Evolutionary conservation across 1,140 invertebrate species (phyloP).

Genomic region (Laupala kohalensis): DNA sequence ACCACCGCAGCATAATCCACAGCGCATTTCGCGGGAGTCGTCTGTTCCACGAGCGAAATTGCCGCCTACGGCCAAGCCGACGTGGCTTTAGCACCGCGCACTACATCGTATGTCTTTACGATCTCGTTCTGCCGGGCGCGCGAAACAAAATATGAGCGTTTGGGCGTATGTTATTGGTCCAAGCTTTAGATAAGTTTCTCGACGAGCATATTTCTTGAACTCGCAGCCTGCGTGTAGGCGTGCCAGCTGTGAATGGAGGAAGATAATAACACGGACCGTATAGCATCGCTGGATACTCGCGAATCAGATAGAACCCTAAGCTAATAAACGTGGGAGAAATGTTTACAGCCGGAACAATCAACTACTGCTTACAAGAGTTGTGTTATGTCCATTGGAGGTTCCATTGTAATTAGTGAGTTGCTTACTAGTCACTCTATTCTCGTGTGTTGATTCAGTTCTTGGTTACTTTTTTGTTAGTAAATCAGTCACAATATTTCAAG

Average conservation of each 20-base stretch:
- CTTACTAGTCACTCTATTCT: not conserved
- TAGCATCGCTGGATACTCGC: not conserved
- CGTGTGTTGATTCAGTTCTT: no score
- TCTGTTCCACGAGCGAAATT: no score
- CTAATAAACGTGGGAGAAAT: not conserved
- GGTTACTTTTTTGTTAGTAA: no score
- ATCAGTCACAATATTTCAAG: no score
- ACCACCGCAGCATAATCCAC: no score
- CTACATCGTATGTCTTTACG: not conserved
- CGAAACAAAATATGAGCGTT: not conserved
- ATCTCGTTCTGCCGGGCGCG: not conserved
- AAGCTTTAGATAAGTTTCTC: not conserved
- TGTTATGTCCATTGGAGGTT: not conserved
- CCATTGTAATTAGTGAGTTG: not conserved
- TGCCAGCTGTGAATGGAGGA: not conserved
- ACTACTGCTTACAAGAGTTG: not conserved
- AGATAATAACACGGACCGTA: no score
- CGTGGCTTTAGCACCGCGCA: not conserved
- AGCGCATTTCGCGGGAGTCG: no score
- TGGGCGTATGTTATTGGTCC: not conserved
- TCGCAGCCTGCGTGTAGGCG: not conserved
- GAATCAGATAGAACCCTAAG: not conserved
- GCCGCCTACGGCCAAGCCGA: no score
- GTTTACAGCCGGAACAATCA: not conserved
- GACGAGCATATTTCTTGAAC: not conserved